A percentile compares a stretch with the other conserved stretches of the same genome.
These are phyloP conservation scores for Ursus arctos DNA, from an alignment of 2,113 vertebrate genomes.

Conservation along the genomic window DNA sequence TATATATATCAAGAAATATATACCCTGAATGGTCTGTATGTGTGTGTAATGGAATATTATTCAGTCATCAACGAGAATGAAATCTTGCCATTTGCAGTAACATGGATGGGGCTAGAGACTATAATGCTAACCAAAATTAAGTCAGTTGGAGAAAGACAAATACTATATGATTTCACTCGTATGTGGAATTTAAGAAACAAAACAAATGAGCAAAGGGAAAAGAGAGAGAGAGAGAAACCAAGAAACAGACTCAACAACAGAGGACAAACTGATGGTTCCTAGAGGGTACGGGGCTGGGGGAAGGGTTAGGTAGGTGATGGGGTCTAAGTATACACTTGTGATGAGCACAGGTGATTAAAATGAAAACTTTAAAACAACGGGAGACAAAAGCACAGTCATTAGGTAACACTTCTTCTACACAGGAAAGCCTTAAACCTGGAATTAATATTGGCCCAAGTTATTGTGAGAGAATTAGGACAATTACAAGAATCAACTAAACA, in stretches of 20 bases:
- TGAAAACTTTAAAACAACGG: not conserved
- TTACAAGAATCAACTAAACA: not conserved
- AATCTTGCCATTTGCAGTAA: not conserved
- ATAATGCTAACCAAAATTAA: not conserved
- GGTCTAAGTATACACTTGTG: not conserved
- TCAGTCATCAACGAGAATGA: not conserved
- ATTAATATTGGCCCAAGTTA: slow-evolving; percentile 27
- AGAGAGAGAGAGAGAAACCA: not conserved
- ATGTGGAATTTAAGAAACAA: not conserved
- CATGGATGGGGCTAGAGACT: not conserved
- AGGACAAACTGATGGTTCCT: not conserved
- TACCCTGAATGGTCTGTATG: not conserved
- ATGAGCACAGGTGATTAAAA: not conserved
- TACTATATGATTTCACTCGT: not conserved
- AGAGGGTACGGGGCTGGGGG: not conserved
- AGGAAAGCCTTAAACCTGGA: slow-evolving; percentile 27
- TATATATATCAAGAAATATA: not conserved
- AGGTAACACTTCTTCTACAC: not conserved
- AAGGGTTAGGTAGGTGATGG: not conserved
- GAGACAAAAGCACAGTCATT: slow-evolving; percentile 48
- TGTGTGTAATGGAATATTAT: not conserved
- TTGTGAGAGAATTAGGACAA: slow-evolving; percentile 51
- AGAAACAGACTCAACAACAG: not conserved
- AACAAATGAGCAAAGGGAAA: not conserved
- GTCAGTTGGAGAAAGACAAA: not conserved